phyloP scores from a whole-genome alignment of 2,797 vertebrate species.

The Esox lucius region DNA sequence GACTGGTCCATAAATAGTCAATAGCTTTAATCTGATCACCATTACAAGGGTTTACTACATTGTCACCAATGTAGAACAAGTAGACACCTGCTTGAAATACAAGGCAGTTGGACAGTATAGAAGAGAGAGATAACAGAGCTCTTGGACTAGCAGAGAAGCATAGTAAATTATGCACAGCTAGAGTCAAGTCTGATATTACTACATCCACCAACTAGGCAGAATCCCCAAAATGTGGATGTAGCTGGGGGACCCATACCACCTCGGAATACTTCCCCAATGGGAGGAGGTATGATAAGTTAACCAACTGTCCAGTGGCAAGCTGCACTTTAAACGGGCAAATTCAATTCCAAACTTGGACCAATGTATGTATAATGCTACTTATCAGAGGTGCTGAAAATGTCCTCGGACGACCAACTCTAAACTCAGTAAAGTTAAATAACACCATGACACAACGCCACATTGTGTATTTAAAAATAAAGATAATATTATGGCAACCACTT shows the following conservation, averaged over 20 bases:
- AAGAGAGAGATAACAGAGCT: slow-evolving; percentile 17
- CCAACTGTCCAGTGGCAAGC: neutral
- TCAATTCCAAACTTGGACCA: neutral
- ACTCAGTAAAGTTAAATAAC: slow-evolving; percentile 18
- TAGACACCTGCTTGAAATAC: no score
- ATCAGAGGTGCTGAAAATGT: neutral
- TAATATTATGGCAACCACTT: slow-evolving; percentile 23
- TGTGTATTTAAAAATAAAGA: slow-evolving; percentile 10
- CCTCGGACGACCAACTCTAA: slow-evolving; percentile 38
- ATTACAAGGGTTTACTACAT: no score
- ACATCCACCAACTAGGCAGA: neutral
- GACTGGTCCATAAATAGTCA: neutral
- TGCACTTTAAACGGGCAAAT: no score
- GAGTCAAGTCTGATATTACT: slow-evolving; percentile 23
- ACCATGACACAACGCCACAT: slow-evolving; percentile 12
- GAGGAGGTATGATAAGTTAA: neutral
- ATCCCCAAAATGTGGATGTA: neutral
- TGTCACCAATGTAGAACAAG: no score
- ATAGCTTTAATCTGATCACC: neutral
- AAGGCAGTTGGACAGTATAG: slow-evolving; percentile 27
- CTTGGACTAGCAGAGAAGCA: slow-evolving; percentile 35
- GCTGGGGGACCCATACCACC: neutral
- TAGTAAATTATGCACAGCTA: slow-evolving; percentile 43
- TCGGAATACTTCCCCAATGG: neutral
- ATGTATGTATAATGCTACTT: neutral